phyloP scores from a whole-genome alignment of 2,797 vertebrate genomes.

The Esox masquinongy region DNA sequence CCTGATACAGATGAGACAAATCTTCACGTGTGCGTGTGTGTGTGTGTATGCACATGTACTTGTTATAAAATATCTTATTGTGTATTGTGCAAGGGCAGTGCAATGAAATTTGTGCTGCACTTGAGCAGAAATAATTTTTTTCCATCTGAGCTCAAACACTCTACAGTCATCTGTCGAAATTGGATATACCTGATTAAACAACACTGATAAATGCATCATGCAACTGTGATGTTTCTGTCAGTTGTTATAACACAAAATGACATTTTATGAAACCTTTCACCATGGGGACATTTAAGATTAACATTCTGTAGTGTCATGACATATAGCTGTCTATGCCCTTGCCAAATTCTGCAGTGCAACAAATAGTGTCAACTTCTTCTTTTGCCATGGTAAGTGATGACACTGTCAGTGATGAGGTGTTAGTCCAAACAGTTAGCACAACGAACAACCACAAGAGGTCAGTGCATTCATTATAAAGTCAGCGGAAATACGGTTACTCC shows the following conservation, averaged over 20 bases:
- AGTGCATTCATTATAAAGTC: conserved; percentile 20
- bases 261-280: not conserved
- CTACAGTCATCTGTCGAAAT: not conserved
- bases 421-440: conserved; percentile 38
- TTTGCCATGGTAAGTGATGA: not conserved
- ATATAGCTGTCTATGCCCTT: not conserved
- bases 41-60: conserved; percentile 11
- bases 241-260: not conserved
- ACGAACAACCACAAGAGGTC: conserved; percentile 64
- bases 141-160: not conserved
- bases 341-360: not conserved
- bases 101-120: not conserved
- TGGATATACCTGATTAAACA: not conserved
- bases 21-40: conserved; percentile 29
- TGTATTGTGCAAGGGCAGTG: not conserved
- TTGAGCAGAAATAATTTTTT: not conserved
- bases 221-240: not conserved
- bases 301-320: not conserved
- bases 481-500: not conserved
- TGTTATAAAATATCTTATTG: conserved; percentile 37
- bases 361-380: not conserved
- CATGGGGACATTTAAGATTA: not conserved
- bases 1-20: conserved; percentile 71
- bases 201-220: not conserved
- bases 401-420: not conserved